Conservation (phyloP, 1,140 invertebrate species). For the Cotesia vestalis region DNA sequence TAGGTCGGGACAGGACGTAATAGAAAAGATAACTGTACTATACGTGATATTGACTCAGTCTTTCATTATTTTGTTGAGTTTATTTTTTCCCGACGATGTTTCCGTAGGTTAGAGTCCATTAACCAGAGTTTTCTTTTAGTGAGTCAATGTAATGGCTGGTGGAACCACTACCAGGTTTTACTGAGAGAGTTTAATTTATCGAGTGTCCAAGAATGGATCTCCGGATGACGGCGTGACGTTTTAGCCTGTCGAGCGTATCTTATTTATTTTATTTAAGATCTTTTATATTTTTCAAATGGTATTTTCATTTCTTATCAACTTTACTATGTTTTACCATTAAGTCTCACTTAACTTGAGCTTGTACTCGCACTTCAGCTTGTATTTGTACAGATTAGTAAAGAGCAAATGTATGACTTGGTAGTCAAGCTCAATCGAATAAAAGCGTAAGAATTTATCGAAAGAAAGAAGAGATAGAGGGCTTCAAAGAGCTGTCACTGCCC, state of each 20-base stretch:
- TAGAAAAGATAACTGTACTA: too few relatives aligned
- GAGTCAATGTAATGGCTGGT: conserved; percentile 5
- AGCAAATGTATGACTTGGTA: too few relatives aligned
- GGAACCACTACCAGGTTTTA: conserved; percentile 10
- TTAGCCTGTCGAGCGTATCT: conserved; percentile 4
- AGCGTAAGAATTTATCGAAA: too few relatives aligned
- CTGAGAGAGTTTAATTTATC: conserved; percentile 23
- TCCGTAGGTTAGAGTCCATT: conserved; percentile 4
- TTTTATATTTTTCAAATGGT: not conserved
- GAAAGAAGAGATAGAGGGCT: not conserved
- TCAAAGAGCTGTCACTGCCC: not conserved
- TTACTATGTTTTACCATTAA: not conserved
- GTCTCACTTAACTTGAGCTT: not conserved
- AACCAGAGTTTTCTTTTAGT: conserved; percentile 8
- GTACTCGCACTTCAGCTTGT: too few relatives aligned
- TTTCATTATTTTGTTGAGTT: not conserved
- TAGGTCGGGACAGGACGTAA: too few relatives aligned
- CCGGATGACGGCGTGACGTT: conserved; percentile 8
- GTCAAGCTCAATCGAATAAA: too few relatives aligned
- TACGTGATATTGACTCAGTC: too few relatives aligned
- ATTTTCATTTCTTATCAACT: too few relatives aligned
- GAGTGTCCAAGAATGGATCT: conserved; percentile 19
- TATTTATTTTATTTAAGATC: not conserved
- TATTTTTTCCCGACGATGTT: not conserved
- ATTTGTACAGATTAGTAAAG: too few relatives aligned